phyloP scores from a whole-genome alignment of 2,888 invertebrate species.

The Catocala nupta region DNA sequence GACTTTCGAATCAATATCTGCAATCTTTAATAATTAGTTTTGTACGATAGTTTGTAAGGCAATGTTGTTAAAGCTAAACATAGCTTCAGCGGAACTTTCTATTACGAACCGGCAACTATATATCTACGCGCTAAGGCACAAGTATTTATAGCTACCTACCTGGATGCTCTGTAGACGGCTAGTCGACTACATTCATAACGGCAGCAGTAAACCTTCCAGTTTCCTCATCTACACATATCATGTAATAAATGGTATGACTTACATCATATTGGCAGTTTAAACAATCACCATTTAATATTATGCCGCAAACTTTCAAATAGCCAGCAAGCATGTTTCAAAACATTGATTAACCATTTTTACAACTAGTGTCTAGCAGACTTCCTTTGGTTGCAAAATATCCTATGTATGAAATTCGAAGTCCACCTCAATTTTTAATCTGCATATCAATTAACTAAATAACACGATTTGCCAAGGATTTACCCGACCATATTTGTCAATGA shows the following conservation, averaged over 20 bases:
- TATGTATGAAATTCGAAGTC: slow-evolving; percentile 48
- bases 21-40: not conserved
- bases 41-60: slow-evolving; percentile 8
- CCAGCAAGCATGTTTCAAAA: slow-evolving; percentile 39
- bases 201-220: slow-evolving; percentile 22
- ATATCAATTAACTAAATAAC: slow-evolving; percentile 35
- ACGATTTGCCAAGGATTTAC: slow-evolving; percentile 25
- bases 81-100: slow-evolving; percentile 44
- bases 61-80: slow-evolving; percentile 34
- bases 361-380: slow-evolving; percentile 50
- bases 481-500: slow-evolving; percentile 18
- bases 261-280: slow-evolving; percentile 27
- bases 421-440: slow-evolving; percentile 38
- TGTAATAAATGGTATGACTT: slow-evolving; percentile 30
- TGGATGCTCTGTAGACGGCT: slow-evolving; percentile 32
- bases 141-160: slow-evolving; percentile 12
- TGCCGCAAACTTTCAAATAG: slow-evolving; percentile 34
- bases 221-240: slow-evolving; percentile 5
- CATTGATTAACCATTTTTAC: slow-evolving; percentile 44
- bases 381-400: slow-evolving; percentile 55
- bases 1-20: not conserved
- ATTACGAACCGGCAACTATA: slow-evolving; percentile 15
- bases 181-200: slow-evolving; percentile 29
- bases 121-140: not conserved
- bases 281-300: slow-evolving; percentile 34